phyloP scores from a whole-genome alignment of 2,797 vertebrate species.

The Lepus townsendii region DNA sequence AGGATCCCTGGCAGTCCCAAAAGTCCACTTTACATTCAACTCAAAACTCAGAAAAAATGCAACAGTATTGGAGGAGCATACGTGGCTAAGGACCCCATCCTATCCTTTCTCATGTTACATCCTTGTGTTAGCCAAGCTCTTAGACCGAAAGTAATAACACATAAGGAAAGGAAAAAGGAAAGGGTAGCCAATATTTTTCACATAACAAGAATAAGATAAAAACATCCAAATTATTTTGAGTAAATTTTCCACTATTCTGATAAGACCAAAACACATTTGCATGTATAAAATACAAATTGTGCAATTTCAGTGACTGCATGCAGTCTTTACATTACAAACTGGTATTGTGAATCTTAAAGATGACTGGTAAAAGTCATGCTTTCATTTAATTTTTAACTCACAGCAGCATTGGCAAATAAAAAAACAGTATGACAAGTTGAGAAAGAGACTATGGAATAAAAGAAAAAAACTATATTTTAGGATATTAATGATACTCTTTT shows the following conservation, averaged over 20 bases:
- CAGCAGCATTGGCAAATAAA: background rate
- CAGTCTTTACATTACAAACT: slow-evolving; percentile 15
- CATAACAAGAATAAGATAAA: background rate
- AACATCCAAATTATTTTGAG: background rate
- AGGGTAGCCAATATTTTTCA: background rate
- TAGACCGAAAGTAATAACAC: background rate
- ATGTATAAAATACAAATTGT: background rate
- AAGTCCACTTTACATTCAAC: background rate
- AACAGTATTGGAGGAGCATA: background rate
- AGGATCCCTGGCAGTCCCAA: background rate
- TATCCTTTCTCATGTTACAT: background rate
- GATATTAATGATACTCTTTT: background rate
- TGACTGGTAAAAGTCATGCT: background rate
- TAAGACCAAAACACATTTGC: background rate
- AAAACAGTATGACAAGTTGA: background rate
- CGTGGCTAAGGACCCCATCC: background rate
- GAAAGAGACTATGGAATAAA: background rate
- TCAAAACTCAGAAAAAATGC: background rate
- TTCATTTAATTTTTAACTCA: background rate
- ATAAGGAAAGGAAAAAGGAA: background rate
- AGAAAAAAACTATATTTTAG: background rate
- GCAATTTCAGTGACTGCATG: background rate
- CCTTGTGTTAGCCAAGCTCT: background rate
- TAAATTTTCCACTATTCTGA: background rate
- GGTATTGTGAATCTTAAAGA: background rate